Base-by-base conservation (phyloP, 2,113 vertebrate genomes). In the Pelecanoides urinatrix region DNA sequence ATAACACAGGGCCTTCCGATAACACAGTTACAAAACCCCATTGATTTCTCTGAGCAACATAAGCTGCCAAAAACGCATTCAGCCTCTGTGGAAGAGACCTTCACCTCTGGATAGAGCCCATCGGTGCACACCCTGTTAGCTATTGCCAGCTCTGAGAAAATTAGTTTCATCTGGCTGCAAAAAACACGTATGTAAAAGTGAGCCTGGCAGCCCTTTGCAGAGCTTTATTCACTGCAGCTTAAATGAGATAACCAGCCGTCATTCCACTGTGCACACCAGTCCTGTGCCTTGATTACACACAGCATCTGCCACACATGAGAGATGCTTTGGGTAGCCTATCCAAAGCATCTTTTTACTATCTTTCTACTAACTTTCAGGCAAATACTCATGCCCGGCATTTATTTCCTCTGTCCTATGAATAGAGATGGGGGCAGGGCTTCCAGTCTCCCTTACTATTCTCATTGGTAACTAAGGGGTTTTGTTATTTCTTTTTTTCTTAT, bases 101-200 rank as follows among this genome's bases (percentile, higher is more conserved):
- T 96, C 89, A 96, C 91, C 93, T 80, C 91, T 97, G 89, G 62
- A 91, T 49, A 79, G 42, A 94, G 59, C 91, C 89, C 55, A 63
- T 71, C 0, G 1, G 74, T 76, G 84, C 89, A 96, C 93, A 96
- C 95, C 95, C 95, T 90, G 42, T 86, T 91, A 95, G 91, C 50
- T 88, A 50, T 6, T 96, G 95, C 95, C 90, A 90, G 87, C 71
- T 92, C 94, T 83, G 63, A 70, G 93, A 90, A 97, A 96, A 97
- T 90, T 0, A 80, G 93, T 97, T 97, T 97, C 96, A 97, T 97
- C 91, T 96, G 97, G 74, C 18, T 93, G 40, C 22, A 93, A 80
- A 88, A 95, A 90, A 73, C 4, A 21, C 3, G 2, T 40, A 75
- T 47, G 59, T 36, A 91, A 73, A 74, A 86, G 89, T 4, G 10